Percentiles rank a stretch among this genome's conserved stretches.
Conservation (phyloP, 2,113 vertebrate species). For the Garra rufa region DNA sequence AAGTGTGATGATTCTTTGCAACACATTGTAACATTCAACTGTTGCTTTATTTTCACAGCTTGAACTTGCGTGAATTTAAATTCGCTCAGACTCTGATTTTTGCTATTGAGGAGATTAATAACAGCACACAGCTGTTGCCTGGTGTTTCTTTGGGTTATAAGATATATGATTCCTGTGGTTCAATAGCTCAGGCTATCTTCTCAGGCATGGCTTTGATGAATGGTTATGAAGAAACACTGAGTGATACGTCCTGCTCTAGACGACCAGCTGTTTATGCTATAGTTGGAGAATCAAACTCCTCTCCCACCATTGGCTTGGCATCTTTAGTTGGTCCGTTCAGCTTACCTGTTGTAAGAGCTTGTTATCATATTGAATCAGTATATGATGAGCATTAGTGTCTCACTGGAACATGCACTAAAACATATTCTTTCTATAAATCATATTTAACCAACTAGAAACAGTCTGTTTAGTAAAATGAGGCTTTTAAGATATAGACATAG, state of each 20-base stretch:
- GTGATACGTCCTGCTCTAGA: constrained; percentile 58
- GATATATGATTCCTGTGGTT: constrained; percentile 77
- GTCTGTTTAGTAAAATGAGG: neutral
- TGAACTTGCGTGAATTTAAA: constrained; percentile 75
- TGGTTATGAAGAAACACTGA: constrained; percentile 53
- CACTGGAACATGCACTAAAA: too few relatives aligned
- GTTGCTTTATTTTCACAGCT: constrained; percentile 53
- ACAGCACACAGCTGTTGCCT: constrained; percentile 66
- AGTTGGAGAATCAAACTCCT: constrained; percentile 61
- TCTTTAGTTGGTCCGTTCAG: constrained; percentile 58
- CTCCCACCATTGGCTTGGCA: constrained; percentile 62
- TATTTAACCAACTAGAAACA: too few relatives aligned
- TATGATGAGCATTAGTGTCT: too few relatives aligned
- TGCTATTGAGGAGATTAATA: constrained; percentile 79
- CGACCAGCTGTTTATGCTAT: constrained; percentile 62
- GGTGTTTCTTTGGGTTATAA: constrained; percentile 74
- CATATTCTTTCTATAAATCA: too few relatives aligned
- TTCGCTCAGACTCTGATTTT: constrained; percentile 77
- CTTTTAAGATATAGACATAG: neutral
- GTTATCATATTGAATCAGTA: neutral
- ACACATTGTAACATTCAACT: neutral
- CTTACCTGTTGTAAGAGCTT: constrained; percentile 61
- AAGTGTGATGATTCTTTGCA: neutral
- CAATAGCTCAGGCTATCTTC: constrained; percentile 63
- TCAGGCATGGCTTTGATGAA: constrained; percentile 73